phyloP scores from a whole-genome alignment of 2,797 vertebrate genomes.

The Loriculus beryllinus region DNA sequence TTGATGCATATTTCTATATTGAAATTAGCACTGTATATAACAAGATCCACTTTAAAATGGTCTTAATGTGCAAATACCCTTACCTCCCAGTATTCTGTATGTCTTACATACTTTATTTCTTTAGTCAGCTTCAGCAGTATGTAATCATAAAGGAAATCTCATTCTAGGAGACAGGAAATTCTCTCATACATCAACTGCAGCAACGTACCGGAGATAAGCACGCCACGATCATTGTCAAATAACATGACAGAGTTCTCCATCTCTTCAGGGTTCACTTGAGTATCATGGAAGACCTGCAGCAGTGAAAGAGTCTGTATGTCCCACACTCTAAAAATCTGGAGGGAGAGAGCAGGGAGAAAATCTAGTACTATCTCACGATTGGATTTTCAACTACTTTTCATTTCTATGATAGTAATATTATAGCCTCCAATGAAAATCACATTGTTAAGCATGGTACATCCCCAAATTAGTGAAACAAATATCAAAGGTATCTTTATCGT shows the following conservation, averaged over 20 bases:
- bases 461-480: too few species aligned
- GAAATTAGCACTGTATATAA: neutral
- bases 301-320: too few species aligned
- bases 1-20: neutral
- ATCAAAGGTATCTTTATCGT: too few species aligned
- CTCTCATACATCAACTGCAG: neutral
- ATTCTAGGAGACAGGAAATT: neutral
- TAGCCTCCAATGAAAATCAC: too few species aligned
- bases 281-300: slow-evolving; percentile 52
- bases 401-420: too few species aligned
- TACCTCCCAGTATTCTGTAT: neutral
- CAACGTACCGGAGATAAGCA: slow-evolving; percentile 67
- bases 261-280: slow-evolving; percentile 61
- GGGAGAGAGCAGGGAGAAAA: too few species aligned
- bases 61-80: neutral
- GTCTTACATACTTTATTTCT: neutral
- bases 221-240: slow-evolving; percentile 62
- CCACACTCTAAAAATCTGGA: too few species aligned
- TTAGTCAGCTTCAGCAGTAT: neutral
- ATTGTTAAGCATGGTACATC: too few species aligned
- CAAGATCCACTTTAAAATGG: neutral
- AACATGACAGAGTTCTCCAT: slow-evolving; percentile 69
- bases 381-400: too few species aligned
- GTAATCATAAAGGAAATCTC: neutral
- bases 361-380: too few species aligned